Base-by-base conservation (phyloP, 53 echinoderm and acorn worm species). In the Paelopatides confundens region DNA sequence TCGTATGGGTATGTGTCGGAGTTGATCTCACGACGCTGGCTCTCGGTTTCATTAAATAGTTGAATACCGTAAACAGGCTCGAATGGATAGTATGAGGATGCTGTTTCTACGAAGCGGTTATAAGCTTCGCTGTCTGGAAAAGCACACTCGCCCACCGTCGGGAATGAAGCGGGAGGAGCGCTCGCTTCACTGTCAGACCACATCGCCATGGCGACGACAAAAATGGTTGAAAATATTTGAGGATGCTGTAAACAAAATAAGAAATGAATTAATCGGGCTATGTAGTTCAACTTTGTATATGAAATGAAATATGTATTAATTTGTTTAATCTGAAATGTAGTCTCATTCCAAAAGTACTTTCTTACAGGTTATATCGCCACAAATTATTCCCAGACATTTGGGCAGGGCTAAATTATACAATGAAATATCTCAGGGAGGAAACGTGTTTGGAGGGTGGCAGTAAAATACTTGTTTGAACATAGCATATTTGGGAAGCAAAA, bases 21-120 rank as follows among this genome's bases (percentile, higher is more conserved):
- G 28, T 46, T 79, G 48, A 79, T 79, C 15, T 79, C 79, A 13
- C 48, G 51, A 14, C 79, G 79, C 32, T 79, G 51, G 49, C 33
- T 32, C 33, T 79, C 53, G 3, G 77, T 51, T 34, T 87, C 63
- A 39, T 77, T 63, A 46, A 87, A 87, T 11, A 76, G 76, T 31
- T 87, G 87, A n/a, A 87, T 11, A 18, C 77, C 77, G 21, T 77
- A 87, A 33, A 47, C 87, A 23, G 58, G 34, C 21, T 87, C 54
- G 87, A 76, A 40, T 5, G 87, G 87, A 65, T 77, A 87, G 18
- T 47, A 54, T 18, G 10, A 7, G 0, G 49, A 8, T 26, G 29
- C 26, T 4, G 79, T 79, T 4, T 54, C 33, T 30, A 52, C 6
- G 58, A 43, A 79, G 14, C 51, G 79, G 13, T 79, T 18, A 32